Evolutionary conservation across 30 jellyfish, hydroid and myxozoan genomes (phyloP).

Genomic region (Chrysaora quinquecirrha): DNA sequence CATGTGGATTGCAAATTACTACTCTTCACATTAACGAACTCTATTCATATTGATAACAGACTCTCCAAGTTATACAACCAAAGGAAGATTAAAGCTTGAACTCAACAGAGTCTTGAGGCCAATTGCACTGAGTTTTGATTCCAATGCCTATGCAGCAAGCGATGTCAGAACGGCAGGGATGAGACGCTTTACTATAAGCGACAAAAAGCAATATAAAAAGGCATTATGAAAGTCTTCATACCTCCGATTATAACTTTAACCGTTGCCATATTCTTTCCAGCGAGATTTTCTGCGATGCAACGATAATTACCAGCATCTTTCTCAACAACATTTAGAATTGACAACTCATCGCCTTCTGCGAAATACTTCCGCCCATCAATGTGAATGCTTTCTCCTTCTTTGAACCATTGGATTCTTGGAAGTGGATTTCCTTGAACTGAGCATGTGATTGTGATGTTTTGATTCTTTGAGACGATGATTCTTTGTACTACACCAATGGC

Average conservation of each 20-base stretch:
- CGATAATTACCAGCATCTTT: slow-evolving; percentile 59
- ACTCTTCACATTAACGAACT: no score
- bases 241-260: slow-evolving; percentile 68
- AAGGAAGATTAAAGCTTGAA: no score
- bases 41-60: no score
- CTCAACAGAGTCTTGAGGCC: no score
- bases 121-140: no score
- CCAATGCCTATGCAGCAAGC: no score
- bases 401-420: slow-evolving; percentile 77
- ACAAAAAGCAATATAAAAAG: no score
- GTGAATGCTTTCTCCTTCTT: slow-evolving; percentile 48
- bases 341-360: slow-evolving; percentile 58
- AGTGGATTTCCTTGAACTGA: slow-evolving; percentile 74
- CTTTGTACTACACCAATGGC: slow-evolving; percentile 22
- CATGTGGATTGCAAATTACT: no score
- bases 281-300: slow-evolving; percentile 67
- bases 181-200: no score
- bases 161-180: no score
- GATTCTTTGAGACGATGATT: slow-evolving; percentile 46
- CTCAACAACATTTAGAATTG: slow-evolving; percentile 15
- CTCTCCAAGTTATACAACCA: no score
- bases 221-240: no score
- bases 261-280: slow-evolving; percentile 67
- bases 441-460: slow-evolving; percentile 66
- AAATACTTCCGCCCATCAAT: slow-evolving; percentile 45